Evolutionary conservation across 2,797 vertebrate genomes (phyloP), one percentile per base, ranked within the genome.

Genomic region (Gallinago stenura): DNA sequence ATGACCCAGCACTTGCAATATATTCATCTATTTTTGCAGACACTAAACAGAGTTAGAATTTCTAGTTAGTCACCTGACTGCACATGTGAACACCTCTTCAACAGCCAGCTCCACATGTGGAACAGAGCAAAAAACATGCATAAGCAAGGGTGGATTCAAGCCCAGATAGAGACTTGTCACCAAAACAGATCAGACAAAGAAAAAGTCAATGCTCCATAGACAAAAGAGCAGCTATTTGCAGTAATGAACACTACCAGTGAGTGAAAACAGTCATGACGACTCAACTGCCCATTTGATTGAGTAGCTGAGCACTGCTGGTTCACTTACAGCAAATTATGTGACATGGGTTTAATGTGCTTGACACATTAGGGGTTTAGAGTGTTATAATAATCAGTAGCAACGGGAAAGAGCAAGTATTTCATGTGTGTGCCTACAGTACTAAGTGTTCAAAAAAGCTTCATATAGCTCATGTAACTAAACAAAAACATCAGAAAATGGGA

Each of bases 401-500:
- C 2, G 3, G 45, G 37, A 90, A 95, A 89, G 39, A 71, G 20
- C 39, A 89, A 81, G 12, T 69, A 66, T 46, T 78, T 71, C 2
- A 4, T 68, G 22, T 66, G 62, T 30, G 43, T 21, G 54, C 51
- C 83, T 93, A 58, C 57, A 76, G n/a, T 20, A 20, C 5, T 61
- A 81, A 70, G 20, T 51, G 57, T 48, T 81, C 54, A 60, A 69
- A 43, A 83, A 69, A 81, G 15, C 50, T 66, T 76, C 3, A 2
- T 31, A 73, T 7, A 72, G 45, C 31, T 85, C 66, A 64, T 53
- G 37, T 77, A 93, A 87, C 33, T 86, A 54, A 84, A 94, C 51
- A 76, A 76, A 87, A 91, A 62, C 64, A 90, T 46, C 41, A 70
- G 60, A 87, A 96, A 95, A 88, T n/a, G 54, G 66, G 65, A 60